These are phyloP conservation scores for Platorchestia sp. DNA, from an alignment of 1,140 invertebrate species.

Conservation along the genomic window DNA sequence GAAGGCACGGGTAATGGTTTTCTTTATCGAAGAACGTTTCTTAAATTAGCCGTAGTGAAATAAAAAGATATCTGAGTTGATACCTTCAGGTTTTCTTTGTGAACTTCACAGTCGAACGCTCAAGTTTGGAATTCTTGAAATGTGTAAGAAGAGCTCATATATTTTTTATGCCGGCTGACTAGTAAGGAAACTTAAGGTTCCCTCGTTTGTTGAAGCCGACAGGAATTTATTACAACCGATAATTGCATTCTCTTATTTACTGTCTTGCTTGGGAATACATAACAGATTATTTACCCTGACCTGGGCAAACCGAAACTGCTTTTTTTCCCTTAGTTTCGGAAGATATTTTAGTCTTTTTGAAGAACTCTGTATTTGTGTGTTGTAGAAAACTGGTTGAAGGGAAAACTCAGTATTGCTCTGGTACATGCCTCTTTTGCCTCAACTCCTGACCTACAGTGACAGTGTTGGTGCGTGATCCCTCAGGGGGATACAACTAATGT, in stretches of 20 bases:
- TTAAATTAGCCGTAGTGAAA: background rate
- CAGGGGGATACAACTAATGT: no score
- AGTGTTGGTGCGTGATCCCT: no score
- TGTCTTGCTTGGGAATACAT: no score
- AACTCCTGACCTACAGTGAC: no score
- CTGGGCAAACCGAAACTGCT: no score
- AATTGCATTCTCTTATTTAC: background rate
- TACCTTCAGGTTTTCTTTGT: background rate
- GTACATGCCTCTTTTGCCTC: no score
- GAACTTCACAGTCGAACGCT: background rate
- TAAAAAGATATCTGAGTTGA: background rate
- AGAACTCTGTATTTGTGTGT: no score
- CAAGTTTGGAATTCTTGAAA: background rate
- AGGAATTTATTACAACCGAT: background rate
- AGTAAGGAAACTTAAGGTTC: background rate
- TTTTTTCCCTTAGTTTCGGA: no score
- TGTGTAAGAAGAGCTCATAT: background rate
- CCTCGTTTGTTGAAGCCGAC: background rate
- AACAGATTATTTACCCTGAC: no score
- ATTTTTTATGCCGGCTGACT: background rate
- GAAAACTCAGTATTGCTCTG: no score
- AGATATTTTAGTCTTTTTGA: no score
- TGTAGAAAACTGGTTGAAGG: no score
- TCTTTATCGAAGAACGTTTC: background rate
- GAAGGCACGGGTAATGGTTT: background rate